Evolutionary conservation across 2,888 invertebrate species (phyloP), one percentile per base, ranked within the genome.

Genomic region (Oscheius onirici): DNA sequence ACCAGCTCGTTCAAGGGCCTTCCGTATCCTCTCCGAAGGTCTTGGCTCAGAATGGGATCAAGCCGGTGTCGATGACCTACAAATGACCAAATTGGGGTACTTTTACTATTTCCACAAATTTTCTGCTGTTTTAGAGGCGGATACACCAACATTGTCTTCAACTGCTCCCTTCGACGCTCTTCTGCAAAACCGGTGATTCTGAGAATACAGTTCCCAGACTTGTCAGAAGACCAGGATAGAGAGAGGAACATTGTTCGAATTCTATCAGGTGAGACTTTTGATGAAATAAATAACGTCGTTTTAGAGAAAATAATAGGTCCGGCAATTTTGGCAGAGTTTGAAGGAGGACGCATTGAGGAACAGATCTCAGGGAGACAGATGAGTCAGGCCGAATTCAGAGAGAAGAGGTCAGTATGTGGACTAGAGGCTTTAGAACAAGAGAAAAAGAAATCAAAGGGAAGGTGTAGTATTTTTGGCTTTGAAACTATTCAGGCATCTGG

Each of bases 61-160:
- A 17, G 41, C 40, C 41, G 41, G 58, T 20, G 24, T 58, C 3
- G 58, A 58, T 20, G 41, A 58, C 20, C 24, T 58, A 17, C 10
- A n/a, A n/a, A 11, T 58, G 6, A 41, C 40, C n/a, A 40, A 40
- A 22, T 17, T 58, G 17, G 41, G 41, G 58, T 58, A 58, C 0
- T 55, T 24, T 55, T 55, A 10, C 3, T 52, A 26, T 52, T 5
- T 26, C n/a, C n/a, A 26, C n/a, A 24, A 2, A 15, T 24, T 55
- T 55, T 26, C n/a, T 61, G n/a, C n/a, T n/a, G n/a, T n/a, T 61
- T 63, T n/a, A 63, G 63, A 10, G 63, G 63, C 6, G 63, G 49
- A 5, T 63, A 44, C 49, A 49, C 49, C n/a, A 49, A 63, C 49
- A 24, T 63, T n/a, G 49, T 49, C 6, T 63, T 63, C 17, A 46